Evolutionary conservation across 2,797 vertebrate species (phyloP).

Genomic region (Sebastes matsubarae): DNA sequence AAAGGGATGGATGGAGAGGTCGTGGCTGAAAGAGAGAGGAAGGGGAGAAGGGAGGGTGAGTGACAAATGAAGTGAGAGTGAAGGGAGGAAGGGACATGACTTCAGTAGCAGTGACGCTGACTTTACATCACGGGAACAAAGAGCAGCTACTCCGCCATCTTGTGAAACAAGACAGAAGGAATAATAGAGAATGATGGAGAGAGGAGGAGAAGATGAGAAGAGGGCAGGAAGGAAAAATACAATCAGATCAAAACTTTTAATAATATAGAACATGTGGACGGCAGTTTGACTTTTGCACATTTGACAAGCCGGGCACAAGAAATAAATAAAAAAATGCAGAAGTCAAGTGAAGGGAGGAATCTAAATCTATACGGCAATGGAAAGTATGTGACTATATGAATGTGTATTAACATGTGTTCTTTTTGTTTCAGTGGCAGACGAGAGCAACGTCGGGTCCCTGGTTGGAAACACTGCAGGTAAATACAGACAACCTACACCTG

Average conservation of each 20-base stretch:
- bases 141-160: neutral
- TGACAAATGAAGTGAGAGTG: conserved; percentile 57
- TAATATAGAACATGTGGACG: neutral
- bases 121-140: conserved; percentile 38
- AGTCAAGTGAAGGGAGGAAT: neutral
- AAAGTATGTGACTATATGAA: neutral
- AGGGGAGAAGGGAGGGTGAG: conserved; percentile 33
- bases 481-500: neutral
- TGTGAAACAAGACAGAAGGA: conserved; percentile 31
- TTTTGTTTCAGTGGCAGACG: conserved; percentile 72
- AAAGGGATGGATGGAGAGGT: conserved; percentile 4
- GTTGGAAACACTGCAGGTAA: conserved; percentile 57
- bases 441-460: conserved; percentile 63
- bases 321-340: neutral
- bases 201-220: neutral
- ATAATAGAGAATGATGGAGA: conserved; percentile 11
- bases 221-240: neutral
- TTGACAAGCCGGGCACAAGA: neutral
- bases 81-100: conserved; percentile 45
- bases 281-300: neutral
- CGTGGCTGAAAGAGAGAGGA: neutral
- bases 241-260: neutral
- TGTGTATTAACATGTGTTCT: conserved; percentile 12
- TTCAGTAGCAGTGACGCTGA: conserved; percentile 40
- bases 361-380: too few species aligned